phyloP scores from a whole-genome alignment of 2,797 vertebrate genomes.

The Xiphorhynchus erythropygius region DNA sequence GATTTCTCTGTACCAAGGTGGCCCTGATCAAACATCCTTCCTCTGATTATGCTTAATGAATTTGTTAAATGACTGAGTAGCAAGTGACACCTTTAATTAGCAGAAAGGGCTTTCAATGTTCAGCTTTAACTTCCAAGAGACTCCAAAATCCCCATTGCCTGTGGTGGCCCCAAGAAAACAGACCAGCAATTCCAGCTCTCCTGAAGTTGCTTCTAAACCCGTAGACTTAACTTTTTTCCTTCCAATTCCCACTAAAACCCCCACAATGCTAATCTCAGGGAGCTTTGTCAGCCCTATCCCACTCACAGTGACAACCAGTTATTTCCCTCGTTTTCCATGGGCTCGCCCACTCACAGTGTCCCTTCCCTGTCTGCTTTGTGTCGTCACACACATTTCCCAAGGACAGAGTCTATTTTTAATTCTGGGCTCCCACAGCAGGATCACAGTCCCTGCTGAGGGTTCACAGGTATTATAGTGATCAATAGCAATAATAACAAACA shows the following conservation, averaged over 20 bases:
- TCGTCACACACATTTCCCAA: neutral
- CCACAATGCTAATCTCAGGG: neutral
- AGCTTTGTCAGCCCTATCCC: neutral
- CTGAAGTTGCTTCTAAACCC: neutral
- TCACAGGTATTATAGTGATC: neutral
- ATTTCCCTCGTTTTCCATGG: neutral
- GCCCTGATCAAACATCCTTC: neutral
- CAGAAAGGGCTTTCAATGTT: neutral
- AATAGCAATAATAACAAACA: neutral
- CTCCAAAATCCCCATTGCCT: no score
- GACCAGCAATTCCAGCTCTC: neutral
- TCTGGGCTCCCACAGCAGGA: neutral
- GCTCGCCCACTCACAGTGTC: neutral
- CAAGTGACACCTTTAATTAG: neutral
- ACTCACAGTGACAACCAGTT: neutral
- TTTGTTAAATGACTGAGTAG: neutral
- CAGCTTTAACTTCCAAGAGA: neutral
- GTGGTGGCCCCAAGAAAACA: neutral
- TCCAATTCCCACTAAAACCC: neutral
- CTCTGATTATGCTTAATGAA: neutral
- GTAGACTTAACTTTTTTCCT: fast-evolving
- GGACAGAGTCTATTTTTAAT: neutral
- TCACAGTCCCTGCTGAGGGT: neutral
- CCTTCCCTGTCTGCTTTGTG: neutral
- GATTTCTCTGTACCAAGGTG: neutral